Conservation (phyloP, 1,140 invertebrate genomes). For the roundworm (Caenorhabditis elegans) region WBcel235 BX284605.5:13290001-13290500, state of each 20-base stretch:
- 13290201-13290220: constrained; percentile 30
- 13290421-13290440: too few species aligned
- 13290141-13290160: constrained; percentile 25
- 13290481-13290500: too few species aligned
- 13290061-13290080: neutral
- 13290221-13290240: constrained; percentile 23
- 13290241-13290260: neutral
- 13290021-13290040: neutral
- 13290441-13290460: too few species aligned
- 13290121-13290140: constrained; percentile 12
- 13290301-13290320: too few species aligned
- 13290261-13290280: neutral
- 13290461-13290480: too few species aligned
- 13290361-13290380: too few species aligned
- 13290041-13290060: neutral
- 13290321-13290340: too few species aligned
- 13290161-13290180: constrained; percentile 12
- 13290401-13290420: too few species aligned
- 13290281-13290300: too few species aligned
- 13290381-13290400: too few species aligned
- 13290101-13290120: neutral
- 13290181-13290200: neutral
- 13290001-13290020: neutral
- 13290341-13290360: too few species aligned
- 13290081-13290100: neutral